Conservation (phyloP, 2,888 invertebrate genomes). For the Bedellia somnulentella region DNA sequence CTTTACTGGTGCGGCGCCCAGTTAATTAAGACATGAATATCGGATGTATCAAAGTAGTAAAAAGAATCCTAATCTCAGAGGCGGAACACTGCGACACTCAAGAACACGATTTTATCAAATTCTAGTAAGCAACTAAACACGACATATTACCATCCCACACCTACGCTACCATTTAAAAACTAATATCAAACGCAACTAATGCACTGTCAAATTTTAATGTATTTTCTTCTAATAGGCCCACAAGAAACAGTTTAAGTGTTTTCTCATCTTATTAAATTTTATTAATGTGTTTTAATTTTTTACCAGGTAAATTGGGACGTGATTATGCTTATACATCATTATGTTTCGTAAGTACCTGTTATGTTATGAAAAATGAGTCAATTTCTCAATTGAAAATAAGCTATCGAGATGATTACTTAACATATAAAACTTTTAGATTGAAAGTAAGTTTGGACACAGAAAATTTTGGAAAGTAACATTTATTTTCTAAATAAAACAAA, state of each 20-base stretch:
- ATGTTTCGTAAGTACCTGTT: too few species aligned
- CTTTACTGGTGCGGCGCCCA: too few species aligned
- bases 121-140: slow-evolving; percentile 42
- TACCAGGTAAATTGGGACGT: too few species aligned
- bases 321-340: too few species aligned
- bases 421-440: too few species aligned
- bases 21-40: slow-evolving; percentile 62
- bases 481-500: too few species aligned
- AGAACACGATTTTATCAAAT: slow-evolving; percentile 46
- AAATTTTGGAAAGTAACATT: too few species aligned
- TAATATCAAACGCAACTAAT: slow-evolving; percentile 22
- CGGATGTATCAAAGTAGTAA: slow-evolving; percentile 56
- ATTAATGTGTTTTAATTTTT: slow-evolving; percentile 1
- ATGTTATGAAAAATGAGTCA: too few species aligned
- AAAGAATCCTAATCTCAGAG: slow-evolving; percentile 54
- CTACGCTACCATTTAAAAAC: slow-evolving; percentile 39
- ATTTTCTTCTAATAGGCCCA: slow-evolving; percentile 25
- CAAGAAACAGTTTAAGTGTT: slow-evolving; percentile 16
- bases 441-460: too few species aligned
- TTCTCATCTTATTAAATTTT: too few species aligned
- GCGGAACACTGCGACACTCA: slow-evolving; percentile 42
- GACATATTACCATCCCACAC: slow-evolving; percentile 51
- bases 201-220: slow-evolving; percentile 28
- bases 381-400: too few species aligned
- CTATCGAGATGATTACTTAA: too few species aligned